phyloP scores from a whole-genome alignment of 2,797 vertebrate species.

The Eulemur coronatus region DNA sequence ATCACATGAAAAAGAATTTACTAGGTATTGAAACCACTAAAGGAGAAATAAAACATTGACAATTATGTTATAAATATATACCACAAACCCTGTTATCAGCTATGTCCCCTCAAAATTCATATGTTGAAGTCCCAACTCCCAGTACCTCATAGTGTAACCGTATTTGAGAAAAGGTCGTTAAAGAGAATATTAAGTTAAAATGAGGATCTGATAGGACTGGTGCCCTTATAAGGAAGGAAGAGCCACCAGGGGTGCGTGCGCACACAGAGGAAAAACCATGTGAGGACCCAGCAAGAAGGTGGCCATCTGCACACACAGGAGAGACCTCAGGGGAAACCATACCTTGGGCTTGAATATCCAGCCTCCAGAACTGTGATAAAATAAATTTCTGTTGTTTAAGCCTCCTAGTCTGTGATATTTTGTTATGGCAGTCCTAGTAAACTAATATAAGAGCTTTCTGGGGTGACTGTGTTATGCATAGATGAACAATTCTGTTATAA shows the following conservation, averaged over 20 bases:
- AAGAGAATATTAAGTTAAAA: neutral
- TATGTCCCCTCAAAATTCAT: neutral
- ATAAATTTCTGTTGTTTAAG: neutral
- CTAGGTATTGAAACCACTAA: neutral
- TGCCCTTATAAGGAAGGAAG: neutral
- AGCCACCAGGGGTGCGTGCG: fast-evolving
- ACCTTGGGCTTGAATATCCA: neutral
- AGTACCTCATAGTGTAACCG: neutral
- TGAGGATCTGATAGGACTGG: neutral
- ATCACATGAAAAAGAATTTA: neutral
- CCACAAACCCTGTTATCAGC: neutral
- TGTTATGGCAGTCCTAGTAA: neutral
- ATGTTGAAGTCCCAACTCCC: neutral
- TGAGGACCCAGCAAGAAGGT: neutral
- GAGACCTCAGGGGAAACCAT: neutral
- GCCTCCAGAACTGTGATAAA: neutral
- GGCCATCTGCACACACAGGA: neutral
- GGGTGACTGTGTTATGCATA: neutral
- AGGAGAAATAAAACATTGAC: neutral
- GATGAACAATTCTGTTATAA: slow-evolving; percentile 7
- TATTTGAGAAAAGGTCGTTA: neutral
- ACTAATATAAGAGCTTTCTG: neutral
- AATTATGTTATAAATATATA: neutral
- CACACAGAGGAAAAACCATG: fast-evolving
- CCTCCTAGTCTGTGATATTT: neutral